Base-by-base conservation (phyloP, 2,888 invertebrate genomes). In the Liodrosophila aerea region DNA sequence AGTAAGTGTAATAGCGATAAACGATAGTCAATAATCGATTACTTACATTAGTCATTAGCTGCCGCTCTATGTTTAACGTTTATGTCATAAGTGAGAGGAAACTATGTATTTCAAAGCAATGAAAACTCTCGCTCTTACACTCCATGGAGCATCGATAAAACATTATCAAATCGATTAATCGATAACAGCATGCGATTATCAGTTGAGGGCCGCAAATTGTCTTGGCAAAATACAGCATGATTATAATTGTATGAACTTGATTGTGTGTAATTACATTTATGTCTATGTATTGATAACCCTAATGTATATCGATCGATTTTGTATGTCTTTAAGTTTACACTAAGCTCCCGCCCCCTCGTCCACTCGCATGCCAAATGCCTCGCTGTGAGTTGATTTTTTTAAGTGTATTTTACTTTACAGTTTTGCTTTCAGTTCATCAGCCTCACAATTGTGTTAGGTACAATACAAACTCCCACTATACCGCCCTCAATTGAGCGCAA, bases 1-100 rank as follows among this genome's bases (percentile, higher is more conserved):
- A 95, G 97, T 97, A 93, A 66, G 68, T 65, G 50, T 30, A n/a
- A n/a, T n/a, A 41, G 18, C 22, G 40, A 41, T 41, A 50, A 31
- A 22, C 8, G 11, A 1, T 13, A 3, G 8, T 34, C 51, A 34
- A 45, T 37, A 30, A 4, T 7, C n/a, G 18, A 30, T 18, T 8
- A 16, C n/a, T 16, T 13, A 18, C 12, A 13, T 7, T 22, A 51
- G 27, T 43, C 44, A 67, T 29, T 33, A 45, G 34, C 9, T 63
- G 51, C 49, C 49, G 59, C 50, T 70, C 64, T 51, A 68, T 68
- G 51, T 64, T 22, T 71, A 60, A 54, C 31, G 11, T 8, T 31
- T 44, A 47, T 51, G 43, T 30, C 52, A 57, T 52, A 3, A 36
- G 41, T 31, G 30, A 46, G 31, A 12, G n/a, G 7, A 37, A 27